Conservation (phyloP, 2,888 invertebrate species). For the Hypolimnas misippus region DNA sequence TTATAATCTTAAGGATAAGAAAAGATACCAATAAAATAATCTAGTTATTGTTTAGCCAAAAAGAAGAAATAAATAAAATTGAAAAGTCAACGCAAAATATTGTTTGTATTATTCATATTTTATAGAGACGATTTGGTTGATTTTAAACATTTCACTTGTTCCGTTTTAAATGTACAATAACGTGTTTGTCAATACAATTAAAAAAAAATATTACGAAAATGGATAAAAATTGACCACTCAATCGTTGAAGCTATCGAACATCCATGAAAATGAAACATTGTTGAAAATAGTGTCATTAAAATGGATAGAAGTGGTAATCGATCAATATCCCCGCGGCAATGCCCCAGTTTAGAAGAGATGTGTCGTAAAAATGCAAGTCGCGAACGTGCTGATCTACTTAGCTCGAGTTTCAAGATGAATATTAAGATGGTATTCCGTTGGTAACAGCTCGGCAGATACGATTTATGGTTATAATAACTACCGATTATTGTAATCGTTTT, state of each 20-base stretch:
- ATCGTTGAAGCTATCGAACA: not conserved
- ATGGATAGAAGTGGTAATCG: constrained; percentile 46
- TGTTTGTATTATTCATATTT: too few species aligned
- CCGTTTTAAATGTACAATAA: too few species aligned
- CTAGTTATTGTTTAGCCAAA: too few species aligned
- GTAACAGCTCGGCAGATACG: constrained; percentile 1
- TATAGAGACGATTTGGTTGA: too few species aligned
- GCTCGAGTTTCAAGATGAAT: constrained; percentile 40
- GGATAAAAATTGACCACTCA: not conserved
- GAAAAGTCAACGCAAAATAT: too few species aligned
- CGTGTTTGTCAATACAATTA: too few species aligned
- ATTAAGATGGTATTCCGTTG: constrained; percentile 34
- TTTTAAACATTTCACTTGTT: too few species aligned
- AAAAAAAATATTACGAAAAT: too few species aligned
- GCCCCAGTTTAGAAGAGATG: constrained; percentile 54
- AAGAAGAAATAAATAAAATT: too few species aligned
- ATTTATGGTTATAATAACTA: not conserved
- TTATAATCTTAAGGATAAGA: too few species aligned
- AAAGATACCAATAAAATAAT: too few species aligned
- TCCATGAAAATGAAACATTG: constrained; percentile 24
- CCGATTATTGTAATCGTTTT: not conserved
- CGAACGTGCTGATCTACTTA: constrained; percentile 41
- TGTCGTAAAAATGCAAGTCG: constrained; percentile 55
- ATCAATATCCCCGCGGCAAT: constrained; percentile 54
- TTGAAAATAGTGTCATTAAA: constrained; percentile 33